Evolutionary conservation across 2,888 invertebrate genomes (phyloP).

Genomic region (Agrochola circellaris): DNA sequence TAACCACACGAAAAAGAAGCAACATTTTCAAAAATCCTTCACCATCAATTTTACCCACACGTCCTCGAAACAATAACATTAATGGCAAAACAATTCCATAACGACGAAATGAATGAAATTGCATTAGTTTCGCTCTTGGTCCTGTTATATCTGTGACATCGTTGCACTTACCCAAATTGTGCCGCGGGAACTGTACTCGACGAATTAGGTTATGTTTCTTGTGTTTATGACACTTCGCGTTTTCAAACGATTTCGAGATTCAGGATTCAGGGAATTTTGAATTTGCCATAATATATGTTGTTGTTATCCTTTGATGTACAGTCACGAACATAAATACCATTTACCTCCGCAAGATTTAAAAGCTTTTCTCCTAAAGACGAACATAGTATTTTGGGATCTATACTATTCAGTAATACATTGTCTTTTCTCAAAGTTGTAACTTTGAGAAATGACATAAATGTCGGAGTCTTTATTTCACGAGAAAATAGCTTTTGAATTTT

Average conservation of each 20-base stretch:
- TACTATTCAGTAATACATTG: too few species aligned
- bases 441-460: too few species aligned
- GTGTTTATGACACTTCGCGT: conserved; percentile 22
- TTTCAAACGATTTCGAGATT: conserved; percentile 22
- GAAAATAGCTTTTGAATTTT: too few species aligned
- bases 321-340: too few species aligned
- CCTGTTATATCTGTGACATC: conserved; percentile 46
- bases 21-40: not conserved
- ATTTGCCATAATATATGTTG: not conserved
- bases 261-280: not conserved
- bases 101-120: conserved; percentile 36
- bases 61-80: conserved; percentile 34
- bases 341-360: too few species aligned
- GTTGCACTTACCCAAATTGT: conserved; percentile 60
- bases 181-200: conserved; percentile 22
- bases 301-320: not conserved
- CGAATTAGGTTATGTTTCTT: conserved; percentile 45
- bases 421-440: too few species aligned
- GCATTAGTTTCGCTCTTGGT: conserved; percentile 55
- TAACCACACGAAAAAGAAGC: too few species aligned
- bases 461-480: too few species aligned
- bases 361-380: too few species aligned
- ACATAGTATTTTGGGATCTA: too few species aligned
- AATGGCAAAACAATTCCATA: conserved; percentile 41
- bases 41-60: not conserved